Evolutionary conservation across 1,140 invertebrate genomes (phyloP).

Genomic region (Drosophila carrolli): DNA sequence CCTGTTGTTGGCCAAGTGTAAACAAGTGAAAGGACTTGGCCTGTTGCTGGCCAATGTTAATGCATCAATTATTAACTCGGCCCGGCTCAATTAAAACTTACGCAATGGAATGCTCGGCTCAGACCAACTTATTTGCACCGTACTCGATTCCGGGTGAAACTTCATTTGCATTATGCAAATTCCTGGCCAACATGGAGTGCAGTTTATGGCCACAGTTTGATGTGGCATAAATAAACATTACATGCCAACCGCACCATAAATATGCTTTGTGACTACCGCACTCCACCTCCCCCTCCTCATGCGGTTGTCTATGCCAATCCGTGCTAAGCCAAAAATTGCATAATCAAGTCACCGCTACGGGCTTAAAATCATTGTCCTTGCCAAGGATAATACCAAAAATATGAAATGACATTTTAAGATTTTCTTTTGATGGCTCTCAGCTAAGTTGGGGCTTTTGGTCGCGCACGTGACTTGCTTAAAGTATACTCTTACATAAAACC

Average conservation of each 20-base stretch:
- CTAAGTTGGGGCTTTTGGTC: slow-evolving; percentile 13
- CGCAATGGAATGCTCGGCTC: slow-evolving; percentile 32
- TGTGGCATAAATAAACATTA: slow-evolving; percentile 74
- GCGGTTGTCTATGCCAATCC: slow-evolving; percentile 37
- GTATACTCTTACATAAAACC: not conserved
- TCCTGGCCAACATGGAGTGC: slow-evolving; percentile 29
- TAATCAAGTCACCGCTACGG: slow-evolving; percentile 62
- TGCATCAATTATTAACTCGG: slow-evolving; percentile 48
- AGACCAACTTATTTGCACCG: slow-evolving; percentile 34
- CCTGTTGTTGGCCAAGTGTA: slow-evolving; percentile 18
- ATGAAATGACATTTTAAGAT: slow-evolving; percentile 69
- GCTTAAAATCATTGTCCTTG: slow-evolving; percentile 39
- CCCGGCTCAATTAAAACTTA: slow-evolving; percentile 57
- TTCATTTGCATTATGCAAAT: slow-evolving; percentile 76
- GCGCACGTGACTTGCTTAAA: slow-evolving; percentile 50
- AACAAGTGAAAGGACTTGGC: slow-evolving; percentile 40
- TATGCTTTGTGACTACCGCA: slow-evolving; percentile 49
- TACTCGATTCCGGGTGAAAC: slow-evolving; percentile 14
- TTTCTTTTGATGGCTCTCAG: slow-evolving; percentile 39
- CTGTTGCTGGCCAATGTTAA: slow-evolving; percentile 44
- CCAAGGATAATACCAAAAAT: slow-evolving; percentile 53
- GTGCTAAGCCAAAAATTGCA: slow-evolving; percentile 58
- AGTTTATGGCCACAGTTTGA: slow-evolving; percentile 50
- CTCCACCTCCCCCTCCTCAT: slow-evolving; percentile 20
- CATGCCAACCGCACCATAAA: slow-evolving; percentile 68